Conservation (phyloP, 2,113 vertebrate species). For the Irena cyanogastra region DNA sequence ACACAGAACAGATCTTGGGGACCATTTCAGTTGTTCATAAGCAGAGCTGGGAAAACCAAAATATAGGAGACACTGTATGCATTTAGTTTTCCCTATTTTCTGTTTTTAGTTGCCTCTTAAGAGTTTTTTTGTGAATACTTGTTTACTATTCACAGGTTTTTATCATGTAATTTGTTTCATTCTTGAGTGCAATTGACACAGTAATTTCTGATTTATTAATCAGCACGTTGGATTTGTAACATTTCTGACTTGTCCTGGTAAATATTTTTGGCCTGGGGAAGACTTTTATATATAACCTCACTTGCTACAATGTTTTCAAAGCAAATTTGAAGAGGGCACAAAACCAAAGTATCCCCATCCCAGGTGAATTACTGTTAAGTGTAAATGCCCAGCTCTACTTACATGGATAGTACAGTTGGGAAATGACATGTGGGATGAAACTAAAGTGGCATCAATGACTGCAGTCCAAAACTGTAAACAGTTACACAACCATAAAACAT, state of each 20-base stretch:
- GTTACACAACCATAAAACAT: neutral
- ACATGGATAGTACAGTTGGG: neutral
- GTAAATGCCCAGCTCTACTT: neutral
- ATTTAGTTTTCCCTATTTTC: neutral
- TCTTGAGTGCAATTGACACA: neutral
- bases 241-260: neutral
- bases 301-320: neutral
- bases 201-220: neutral
- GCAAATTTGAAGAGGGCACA: neutral
- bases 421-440: neutral
- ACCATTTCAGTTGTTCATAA: neutral
- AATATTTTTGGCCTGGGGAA: neutral
- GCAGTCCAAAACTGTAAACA: neutral
- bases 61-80: neutral
- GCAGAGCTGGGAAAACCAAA: constrained; percentile 2
- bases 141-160: neutral
- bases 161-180: neutral
- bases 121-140: neutral
- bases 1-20: neutral
- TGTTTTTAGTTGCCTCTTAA: neutral
- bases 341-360: neutral
- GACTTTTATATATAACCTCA: neutral
- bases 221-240: neutral
- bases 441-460: neutral
- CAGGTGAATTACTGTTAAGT: neutral